These are phyloP conservation scores for Onychostoma macrolepis DNA, from an alignment of 2,113 vertebrate species.

Conservation along the genomic window DNA sequence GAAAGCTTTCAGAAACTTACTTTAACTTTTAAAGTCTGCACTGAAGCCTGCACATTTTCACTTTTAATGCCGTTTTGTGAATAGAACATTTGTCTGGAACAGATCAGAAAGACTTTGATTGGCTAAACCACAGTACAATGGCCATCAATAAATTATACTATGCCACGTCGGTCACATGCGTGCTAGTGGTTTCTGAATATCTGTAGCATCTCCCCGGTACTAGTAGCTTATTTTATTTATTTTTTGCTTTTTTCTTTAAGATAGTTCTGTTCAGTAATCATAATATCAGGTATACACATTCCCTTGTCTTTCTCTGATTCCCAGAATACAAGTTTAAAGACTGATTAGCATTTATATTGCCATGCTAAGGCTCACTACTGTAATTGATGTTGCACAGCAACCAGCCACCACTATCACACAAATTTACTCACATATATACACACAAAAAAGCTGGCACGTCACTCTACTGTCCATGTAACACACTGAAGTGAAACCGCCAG, in stretches of 20 bases:
- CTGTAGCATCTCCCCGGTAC: constrained; percentile 4
- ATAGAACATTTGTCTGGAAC: constrained; percentile 1
- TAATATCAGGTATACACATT: constrained; percentile 47
- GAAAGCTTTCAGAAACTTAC: neutral
- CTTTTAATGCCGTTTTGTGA: neutral
- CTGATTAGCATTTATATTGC: constrained; percentile 78
- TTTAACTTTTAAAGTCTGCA: constrained; percentile 16
- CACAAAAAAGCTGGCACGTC: neutral
- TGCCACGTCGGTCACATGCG: neutral
- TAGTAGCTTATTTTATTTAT: neutral
- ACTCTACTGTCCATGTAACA: constrained; percentile 13
- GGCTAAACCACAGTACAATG: neutral
- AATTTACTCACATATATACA: neutral
- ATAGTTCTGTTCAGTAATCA: neutral
- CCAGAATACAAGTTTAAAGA: constrained; percentile 69
- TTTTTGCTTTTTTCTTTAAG: neutral
- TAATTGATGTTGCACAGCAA: constrained; percentile 58
- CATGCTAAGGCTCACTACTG: constrained; percentile 56
- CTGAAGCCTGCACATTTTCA: neutral
- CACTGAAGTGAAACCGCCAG: constrained; percentile 17
- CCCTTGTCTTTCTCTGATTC: constrained; percentile 64
- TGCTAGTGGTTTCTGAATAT: neutral
- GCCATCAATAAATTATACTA: neutral
- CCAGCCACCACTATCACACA: neutral
- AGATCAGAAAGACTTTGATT: neutral